Conservation (phyloP, 2,113 vertebrate species). For the Macquaria australasica region DNA sequence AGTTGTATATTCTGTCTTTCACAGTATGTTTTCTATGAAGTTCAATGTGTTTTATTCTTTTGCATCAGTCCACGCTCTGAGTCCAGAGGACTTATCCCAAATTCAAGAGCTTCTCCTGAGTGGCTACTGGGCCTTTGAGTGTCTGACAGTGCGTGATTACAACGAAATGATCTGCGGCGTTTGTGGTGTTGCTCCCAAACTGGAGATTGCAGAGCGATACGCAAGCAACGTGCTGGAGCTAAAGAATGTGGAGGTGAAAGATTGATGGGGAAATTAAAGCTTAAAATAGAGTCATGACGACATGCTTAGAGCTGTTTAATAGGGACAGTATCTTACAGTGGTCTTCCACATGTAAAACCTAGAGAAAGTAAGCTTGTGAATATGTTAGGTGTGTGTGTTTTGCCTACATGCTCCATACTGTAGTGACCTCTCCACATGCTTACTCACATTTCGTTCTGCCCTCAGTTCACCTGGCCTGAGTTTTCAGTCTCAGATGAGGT, state of each 20-base stretch:
- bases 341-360: neutral
- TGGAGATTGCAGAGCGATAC: constrained; percentile 93
- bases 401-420: neutral
- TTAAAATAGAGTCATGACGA: neutral
- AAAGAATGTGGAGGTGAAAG: constrained; percentile 91
- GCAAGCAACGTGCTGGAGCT: constrained; percentile 90
- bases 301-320: neutral
- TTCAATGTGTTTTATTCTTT: neutral
- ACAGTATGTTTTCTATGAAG: neutral
- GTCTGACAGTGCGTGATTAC: constrained; percentile 95
- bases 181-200: constrained; percentile 94
- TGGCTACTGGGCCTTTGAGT: constrained; percentile 98
- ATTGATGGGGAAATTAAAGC: neutral
- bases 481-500: constrained; percentile 91
- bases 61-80: constrained; percentile 86
- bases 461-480: constrained; percentile 97
- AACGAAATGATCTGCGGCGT: constrained; percentile 99
- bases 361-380: neutral
- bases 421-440: neutral
- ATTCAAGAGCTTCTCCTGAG: constrained; percentile 92
- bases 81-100: constrained; percentile 83
- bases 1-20: neutral
- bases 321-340: neutral
- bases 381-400: neutral
- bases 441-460: neutral